Conservation (phyloP, 2,113 vertebrate genomes). For the Ifrita kowaldi region DNA sequence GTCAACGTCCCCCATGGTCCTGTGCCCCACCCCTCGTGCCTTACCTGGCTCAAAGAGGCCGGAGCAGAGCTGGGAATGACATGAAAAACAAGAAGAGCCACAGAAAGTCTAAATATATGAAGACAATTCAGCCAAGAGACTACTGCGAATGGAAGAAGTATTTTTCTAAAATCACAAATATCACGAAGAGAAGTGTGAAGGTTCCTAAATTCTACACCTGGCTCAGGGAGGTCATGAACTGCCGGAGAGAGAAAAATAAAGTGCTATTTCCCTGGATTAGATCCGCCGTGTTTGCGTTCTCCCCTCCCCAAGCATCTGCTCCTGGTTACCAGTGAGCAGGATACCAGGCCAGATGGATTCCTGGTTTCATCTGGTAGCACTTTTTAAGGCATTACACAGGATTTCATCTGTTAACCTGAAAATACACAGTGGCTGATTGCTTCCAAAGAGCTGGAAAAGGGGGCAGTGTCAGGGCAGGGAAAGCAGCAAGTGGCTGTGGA, state of each 20-base stretch:
- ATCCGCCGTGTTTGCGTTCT: not conserved
- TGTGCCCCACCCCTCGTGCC: not conserved
- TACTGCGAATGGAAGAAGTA: not conserved
- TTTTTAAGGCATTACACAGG: conserved; percentile 15
- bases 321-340: not conserved
- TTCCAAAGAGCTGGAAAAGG: not conserved
- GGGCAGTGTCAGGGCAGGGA: not conserved
- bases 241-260: not conserved
- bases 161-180: not conserved
- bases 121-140: not conserved
- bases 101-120: not conserved
- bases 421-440: not conserved
- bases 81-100: not conserved
- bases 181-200: not conserved
- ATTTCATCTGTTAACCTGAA: conserved; percentile 13
- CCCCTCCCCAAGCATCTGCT: conserved; percentile 1
- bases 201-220: not conserved
- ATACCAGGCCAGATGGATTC: not conserved
- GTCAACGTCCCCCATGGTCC: fast-evolving
- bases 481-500: not conserved
- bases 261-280: not conserved
- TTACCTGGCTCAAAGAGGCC: not conserved
- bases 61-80: not conserved
- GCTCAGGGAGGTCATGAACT: not conserved
- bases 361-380: not conserved